phyloP scores from a whole-genome alignment of 2,797 vertebrate species.

The Spatula versicolor region DNA sequence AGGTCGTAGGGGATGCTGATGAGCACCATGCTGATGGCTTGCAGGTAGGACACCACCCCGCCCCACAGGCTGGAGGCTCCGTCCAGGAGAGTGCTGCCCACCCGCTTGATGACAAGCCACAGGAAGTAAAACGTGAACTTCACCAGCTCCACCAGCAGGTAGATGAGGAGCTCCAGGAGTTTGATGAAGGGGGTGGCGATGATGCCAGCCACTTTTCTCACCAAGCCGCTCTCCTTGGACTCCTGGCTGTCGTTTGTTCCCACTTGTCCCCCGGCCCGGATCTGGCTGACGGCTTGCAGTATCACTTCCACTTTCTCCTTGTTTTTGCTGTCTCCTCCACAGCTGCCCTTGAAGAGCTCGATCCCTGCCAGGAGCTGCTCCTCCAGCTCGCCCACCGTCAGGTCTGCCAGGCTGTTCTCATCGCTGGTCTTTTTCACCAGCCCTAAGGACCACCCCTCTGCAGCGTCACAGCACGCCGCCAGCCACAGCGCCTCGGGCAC shows the following conservation, averaged over 20 bases:
- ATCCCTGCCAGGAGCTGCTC: conserved; percentile 63
- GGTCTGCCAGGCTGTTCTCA: conserved; percentile 63
- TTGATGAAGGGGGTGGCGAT: conserved; percentile 71
- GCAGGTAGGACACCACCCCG: conserved; percentile 66
- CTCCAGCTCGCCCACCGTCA: conserved; percentile 74
- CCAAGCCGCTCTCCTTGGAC: not conserved
- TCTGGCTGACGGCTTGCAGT: conserved; percentile 64
- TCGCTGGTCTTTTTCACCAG: conserved; percentile 64
- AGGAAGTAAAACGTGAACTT: conserved; percentile 66
- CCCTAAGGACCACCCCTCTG: conserved; percentile 77
- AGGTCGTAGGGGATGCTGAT: conserved; percentile 77
- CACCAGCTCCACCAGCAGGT: conserved; percentile 63
- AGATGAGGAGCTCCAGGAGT: conserved; percentile 72
- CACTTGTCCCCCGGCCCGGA: conserved; percentile 64
- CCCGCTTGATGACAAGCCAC: conserved; percentile 63
- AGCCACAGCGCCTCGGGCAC: conserved; percentile 79
- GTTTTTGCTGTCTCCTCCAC: conserved; percentile 58
- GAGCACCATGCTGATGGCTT: conserved; percentile 73
- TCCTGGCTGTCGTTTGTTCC: not conserved
- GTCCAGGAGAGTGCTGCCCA: conserved; percentile 41
- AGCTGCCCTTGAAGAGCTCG: conserved; percentile 75
- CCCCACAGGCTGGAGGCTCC: conserved; percentile 67
- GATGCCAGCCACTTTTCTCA: conserved; percentile 56
- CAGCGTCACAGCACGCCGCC: conserved; percentile 78
- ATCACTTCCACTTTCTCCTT: conserved; percentile 69